Evolutionary conservation across 2,113 vertebrate genomes (phyloP).

Genomic region (Dermatemys mawii): DNA sequence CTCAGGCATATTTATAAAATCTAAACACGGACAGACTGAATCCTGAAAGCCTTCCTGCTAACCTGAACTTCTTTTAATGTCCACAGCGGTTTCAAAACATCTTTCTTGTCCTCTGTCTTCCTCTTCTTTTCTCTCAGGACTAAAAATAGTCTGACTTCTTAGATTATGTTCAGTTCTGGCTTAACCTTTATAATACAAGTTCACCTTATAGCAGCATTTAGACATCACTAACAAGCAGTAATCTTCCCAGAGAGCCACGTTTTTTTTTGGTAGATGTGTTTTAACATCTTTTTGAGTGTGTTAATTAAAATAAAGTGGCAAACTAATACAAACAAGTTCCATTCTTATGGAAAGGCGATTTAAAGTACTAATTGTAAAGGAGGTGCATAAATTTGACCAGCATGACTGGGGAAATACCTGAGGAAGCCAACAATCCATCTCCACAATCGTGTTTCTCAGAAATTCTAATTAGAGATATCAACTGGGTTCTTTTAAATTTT

Average conservation of each 20-base stretch:
- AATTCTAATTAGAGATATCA: slow-evolving; percentile 67
- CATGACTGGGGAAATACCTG: slow-evolving; percentile 5
- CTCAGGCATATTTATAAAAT: too few species aligned
- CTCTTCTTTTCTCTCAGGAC: not conserved
- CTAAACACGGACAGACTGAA: not conserved
- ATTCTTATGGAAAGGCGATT: not conserved
- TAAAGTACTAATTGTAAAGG: slow-evolving; percentile 4
- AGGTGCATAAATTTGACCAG: slow-evolving; percentile 9
- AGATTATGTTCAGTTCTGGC: fast-evolving
- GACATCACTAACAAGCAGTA: not conserved
- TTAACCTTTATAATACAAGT: not conserved
- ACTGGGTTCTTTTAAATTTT: slow-evolving; percentile 40
- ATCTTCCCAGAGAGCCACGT: not conserved
- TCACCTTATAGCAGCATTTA: not conserved
- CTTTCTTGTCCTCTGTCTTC: not conserved
- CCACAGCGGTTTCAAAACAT: not conserved
- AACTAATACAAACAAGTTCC: not conserved
- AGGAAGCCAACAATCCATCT: slow-evolving; percentile 7
- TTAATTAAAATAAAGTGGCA: slow-evolving; percentile 5
- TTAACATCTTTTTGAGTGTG: not conserved
- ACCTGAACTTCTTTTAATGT: not conserved
- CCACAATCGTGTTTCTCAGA: slow-evolving; percentile 18
- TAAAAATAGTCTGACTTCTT: not conserved
- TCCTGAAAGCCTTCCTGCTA: fast-evolving
- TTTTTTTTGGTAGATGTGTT: not conserved